Base-by-base conservation (phyloP, 2,888 invertebrate species). In the Limnephilus lunatus region DNA sequence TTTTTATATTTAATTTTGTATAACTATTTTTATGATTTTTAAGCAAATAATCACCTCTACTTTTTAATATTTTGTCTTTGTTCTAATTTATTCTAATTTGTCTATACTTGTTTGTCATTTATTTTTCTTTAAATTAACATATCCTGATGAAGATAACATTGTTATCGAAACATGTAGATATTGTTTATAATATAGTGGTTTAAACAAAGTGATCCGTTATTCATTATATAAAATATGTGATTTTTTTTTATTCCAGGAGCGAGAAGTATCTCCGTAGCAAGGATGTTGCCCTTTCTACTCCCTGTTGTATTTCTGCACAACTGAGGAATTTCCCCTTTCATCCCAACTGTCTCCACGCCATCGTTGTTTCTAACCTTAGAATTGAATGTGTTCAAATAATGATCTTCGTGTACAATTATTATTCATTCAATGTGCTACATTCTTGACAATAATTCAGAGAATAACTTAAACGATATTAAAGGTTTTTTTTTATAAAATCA, bases 391-490 rank as follows among this genome's bases (percentile, higher is more conserved):
- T 87, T 87, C 31, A 68, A 9, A 25, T 68, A 19, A 81, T 32
- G 80, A 80, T 39, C 88, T 44, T 44, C 14, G 15, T 86, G 53
- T 86, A 48, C 15, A 80, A 81, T 89, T 89, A 31, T 68, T 68
- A 68, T 89, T 81, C 19, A 89, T 89, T 91, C 91, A 87, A 90
- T 81, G 90, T 92, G 92, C 92, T 92, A 92, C 90, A 92, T 90
- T 82, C 90, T 90, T 90, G 92, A 92, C 92, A 92, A 92, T 92
- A 92, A 92, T 91, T 91, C 91, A 87, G 88, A 87, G 82, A 88
- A 91, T 35, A 53, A 91, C 82, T 48, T n/a, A 68, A 68, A 68
- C 7, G 2, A 9, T 25, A 7, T 9, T 9, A 68, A 68, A n/a
- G 19, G 7, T 25, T 25, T n/a, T 68, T 25, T n/a, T 68, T 25